A percentile compares a stretch with the other conserved stretches of the same genome.
These are phyloP conservation scores for Sorex fumeus DNA, from an alignment of 2,113 vertebrate species.

Conservation along the genomic window DNA sequence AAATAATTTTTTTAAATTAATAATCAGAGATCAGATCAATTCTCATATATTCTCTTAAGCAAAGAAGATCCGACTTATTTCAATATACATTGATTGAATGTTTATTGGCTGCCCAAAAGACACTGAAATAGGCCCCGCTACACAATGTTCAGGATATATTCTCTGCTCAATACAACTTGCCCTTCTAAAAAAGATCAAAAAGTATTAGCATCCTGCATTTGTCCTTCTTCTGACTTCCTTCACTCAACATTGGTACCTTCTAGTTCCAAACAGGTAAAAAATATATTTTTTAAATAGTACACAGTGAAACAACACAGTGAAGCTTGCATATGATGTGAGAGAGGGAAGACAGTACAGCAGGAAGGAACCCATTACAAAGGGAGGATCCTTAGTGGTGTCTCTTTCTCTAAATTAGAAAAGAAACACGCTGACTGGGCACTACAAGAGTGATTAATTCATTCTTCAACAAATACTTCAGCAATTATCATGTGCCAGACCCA, in stretches of 20 bases:
- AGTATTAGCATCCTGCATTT: too few species aligned
- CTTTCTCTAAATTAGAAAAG: background rate
- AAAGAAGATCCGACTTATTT: conserved; percentile 44
- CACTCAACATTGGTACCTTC: too few species aligned
- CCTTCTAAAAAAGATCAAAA: conserved; percentile 16
- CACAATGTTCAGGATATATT: background rate
- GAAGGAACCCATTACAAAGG: background rate
- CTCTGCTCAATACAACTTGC: background rate
- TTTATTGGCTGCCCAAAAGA: conserved; percentile 26
- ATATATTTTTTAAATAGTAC: background rate
- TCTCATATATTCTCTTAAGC: conserved; percentile 14
- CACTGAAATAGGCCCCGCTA: background rate
- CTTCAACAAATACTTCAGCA: conserved; percentile 36
- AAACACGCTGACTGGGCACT: background rate
- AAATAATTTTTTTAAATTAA: conserved; percentile 46
- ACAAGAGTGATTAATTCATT: background rate
- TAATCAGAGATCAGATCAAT: conserved; percentile 35
- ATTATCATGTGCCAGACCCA: background rate
- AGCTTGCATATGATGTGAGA: background rate
- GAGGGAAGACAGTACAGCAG: background rate
- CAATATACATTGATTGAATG: background rate
- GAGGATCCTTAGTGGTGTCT: background rate
- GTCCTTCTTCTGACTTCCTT: too few species aligned
- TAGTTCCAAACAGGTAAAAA: too few species aligned
- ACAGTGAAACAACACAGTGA: background rate